Conservation (phyloP, 2,113 vertebrate species). For the Halcyon malimbica region DNA sequence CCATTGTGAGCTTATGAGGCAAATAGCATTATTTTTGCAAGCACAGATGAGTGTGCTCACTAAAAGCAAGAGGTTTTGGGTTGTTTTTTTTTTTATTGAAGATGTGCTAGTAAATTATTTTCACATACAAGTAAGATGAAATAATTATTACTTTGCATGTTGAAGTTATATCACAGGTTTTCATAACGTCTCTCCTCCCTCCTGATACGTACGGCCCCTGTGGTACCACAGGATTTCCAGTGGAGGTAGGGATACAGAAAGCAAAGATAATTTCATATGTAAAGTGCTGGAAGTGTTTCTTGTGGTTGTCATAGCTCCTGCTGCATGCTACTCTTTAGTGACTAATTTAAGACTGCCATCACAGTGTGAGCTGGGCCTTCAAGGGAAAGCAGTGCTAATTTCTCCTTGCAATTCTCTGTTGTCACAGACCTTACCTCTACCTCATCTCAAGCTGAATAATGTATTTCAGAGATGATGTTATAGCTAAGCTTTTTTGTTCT, state of each 20-base stretch:
- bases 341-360: neutral
- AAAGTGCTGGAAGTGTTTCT: neutral
- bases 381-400: neutral
- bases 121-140: neutral
- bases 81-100: neutral
- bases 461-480: neutral
- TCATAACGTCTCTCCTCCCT: neutral
- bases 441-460: fast-evolving
- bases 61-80: neutral
- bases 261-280: neutral
- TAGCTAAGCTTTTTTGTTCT: neutral
- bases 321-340: neutral
- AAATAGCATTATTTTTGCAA: conserved; percentile 28
- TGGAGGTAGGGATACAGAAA: neutral
- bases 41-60: neutral
- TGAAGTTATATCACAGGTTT: neutral
- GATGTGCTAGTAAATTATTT: neutral
- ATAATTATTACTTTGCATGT: neutral
- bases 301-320: neutral
- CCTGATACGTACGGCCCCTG: neutral
- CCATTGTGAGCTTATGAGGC: conserved; percentile 46
- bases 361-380: neutral
- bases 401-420: neutral
- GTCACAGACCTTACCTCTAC: neutral
- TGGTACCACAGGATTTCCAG: neutral